Conservation (phyloP, 2,888 invertebrate genomes). For the Stenodera caucasica region DNA sequence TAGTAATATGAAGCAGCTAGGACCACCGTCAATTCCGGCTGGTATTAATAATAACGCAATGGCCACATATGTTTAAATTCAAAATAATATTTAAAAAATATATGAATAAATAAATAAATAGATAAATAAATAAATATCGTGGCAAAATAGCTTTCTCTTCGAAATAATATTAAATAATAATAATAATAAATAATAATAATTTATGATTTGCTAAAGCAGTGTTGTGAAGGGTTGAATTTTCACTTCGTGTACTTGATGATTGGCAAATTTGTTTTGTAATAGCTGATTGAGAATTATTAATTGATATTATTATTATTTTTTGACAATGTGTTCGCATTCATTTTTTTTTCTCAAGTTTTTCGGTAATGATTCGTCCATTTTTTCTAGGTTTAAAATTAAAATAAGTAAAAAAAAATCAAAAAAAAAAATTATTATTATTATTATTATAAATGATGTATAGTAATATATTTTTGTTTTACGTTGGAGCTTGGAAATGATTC, state of each 20-base stretch:
- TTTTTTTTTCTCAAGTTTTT: conserved; percentile 11
- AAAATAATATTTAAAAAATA: not conserved
- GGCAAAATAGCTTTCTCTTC: conserved; percentile 23
- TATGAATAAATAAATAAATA: not conserved
- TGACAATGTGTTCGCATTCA: conserved; percentile 29
- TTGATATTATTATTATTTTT: conserved; percentile 29
- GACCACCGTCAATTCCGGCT: conserved; percentile 56
- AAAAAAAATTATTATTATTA: conserved; percentile 28
- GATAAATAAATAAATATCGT: conserved; percentile 10
- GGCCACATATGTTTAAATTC: conserved; percentile 67
- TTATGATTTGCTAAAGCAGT: conserved; percentile 27
- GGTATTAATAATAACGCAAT: conserved; percentile 59
- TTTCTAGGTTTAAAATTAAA: conserved; percentile 35
- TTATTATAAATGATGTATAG: conserved; percentile 38
- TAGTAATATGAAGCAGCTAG: conserved; percentile 69
- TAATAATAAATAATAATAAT: conserved; percentile 11
- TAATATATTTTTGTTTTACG: conserved; percentile 46
- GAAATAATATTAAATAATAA: conserved; percentile 9
- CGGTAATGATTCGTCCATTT: conserved; percentile 35
- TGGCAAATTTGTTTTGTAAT: conserved; percentile 17
- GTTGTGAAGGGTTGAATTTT: conserved; percentile 26
- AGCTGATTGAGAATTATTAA: conserved; percentile 9
- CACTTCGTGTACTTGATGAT: conserved; percentile 27
- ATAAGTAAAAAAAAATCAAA: conserved; percentile 34
- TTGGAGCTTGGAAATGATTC: conserved; percentile 39